A percentile compares a stretch with the other conserved stretches of the same genome.
These are phyloP conservation scores for Fabriciana adippe DNA, from an alignment of 2,888 invertebrate species.

Conservation along the genomic window DNA sequence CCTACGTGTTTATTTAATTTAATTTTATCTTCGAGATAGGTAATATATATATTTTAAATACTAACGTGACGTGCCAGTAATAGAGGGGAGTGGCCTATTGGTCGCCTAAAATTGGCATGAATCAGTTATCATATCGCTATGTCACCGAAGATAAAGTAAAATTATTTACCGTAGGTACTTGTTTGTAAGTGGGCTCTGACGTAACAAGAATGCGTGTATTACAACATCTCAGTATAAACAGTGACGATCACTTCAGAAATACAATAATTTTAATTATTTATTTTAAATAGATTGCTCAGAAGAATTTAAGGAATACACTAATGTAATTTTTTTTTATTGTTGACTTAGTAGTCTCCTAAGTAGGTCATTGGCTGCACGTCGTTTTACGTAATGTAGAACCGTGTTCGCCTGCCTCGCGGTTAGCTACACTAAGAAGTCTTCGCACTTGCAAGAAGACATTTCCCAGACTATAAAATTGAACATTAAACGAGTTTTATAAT, in stretches of 20 bases:
- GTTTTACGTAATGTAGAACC: slow-evolving; percentile 64
- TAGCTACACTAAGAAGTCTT: slow-evolving; percentile 42
- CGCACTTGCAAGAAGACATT: slow-evolving; percentile 46
- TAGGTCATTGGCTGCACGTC: slow-evolving; percentile 78
- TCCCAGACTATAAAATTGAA: slow-evolving; percentile 44
- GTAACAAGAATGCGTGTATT: slow-evolving; percentile 55
- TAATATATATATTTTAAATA: neutral
- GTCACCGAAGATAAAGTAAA: slow-evolving; percentile 40
- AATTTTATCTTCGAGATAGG: too few species aligned
- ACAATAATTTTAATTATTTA: neutral
- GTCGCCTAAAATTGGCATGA: neutral
- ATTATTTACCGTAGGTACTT: slow-evolving; percentile 41
- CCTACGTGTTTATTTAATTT: neutral
- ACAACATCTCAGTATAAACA: slow-evolving; percentile 43
- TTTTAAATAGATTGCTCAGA: slow-evolving; percentile 23
- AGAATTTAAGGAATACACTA: slow-evolving; percentile 33
- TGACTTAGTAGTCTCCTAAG: slow-evolving; percentile 62
- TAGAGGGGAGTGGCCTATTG: neutral
- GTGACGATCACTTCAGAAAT: slow-evolving; percentile 22
- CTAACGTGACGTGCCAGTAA: neutral
- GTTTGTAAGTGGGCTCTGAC: slow-evolving; percentile 46
- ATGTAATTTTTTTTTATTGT: slow-evolving; percentile 57
- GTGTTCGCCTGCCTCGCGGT: slow-evolving; percentile 45
- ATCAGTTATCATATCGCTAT: slow-evolving; percentile 8
- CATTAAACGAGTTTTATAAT: slow-evolving; percentile 45